These are phyloP conservation scores for Dusona sp. DNA, from an alignment of 2,888 invertebrate species.

Conservation along the genomic window DNA sequence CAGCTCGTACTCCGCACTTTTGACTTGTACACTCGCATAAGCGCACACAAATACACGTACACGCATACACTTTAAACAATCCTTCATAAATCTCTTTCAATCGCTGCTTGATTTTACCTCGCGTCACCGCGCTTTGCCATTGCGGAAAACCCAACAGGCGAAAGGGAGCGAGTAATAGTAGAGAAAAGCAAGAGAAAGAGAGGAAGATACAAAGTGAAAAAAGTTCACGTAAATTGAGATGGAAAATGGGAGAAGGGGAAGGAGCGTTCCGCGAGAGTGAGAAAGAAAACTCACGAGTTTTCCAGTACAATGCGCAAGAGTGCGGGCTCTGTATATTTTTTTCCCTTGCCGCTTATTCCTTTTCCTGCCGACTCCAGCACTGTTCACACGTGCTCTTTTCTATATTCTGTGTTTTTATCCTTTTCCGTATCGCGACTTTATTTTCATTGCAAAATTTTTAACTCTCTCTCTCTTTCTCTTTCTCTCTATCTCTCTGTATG, in stretches of 20 bases:
- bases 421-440: conserved; percentile 1
- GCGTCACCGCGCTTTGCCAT: conserved; percentile 62
- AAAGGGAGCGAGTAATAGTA: conserved; percentile 15
- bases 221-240: conserved; percentile 49
- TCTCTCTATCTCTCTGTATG: not conserved
- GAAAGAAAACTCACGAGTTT: conserved; percentile 56
- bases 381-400: conserved; percentile 44
- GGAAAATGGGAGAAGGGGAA: conserved; percentile 18
- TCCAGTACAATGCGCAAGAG: conserved; percentile 56
- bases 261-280: conserved; percentile 28
- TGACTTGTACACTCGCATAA: conserved; percentile 40
- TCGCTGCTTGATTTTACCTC: conserved; percentile 64
- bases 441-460: conserved; percentile 34
- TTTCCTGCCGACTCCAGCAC: conserved; percentile 4
- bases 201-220: conserved; percentile 33
- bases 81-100: conserved; percentile 69
- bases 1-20: conserved; percentile 29
- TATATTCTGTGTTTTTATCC: conserved; percentile 22
- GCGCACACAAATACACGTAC: not conserved
- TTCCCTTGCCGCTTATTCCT: conserved; percentile 21
- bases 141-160: conserved; percentile 41
- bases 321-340: conserved; percentile 36
- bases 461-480: conserved; percentile 11
- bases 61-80: conserved; percentile 61
- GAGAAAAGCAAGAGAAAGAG: conserved; percentile 19